Evolutionary conservation across 1,140 invertebrate genomes (phyloP).

Genomic region (Drosophila gunungcola): DNA sequence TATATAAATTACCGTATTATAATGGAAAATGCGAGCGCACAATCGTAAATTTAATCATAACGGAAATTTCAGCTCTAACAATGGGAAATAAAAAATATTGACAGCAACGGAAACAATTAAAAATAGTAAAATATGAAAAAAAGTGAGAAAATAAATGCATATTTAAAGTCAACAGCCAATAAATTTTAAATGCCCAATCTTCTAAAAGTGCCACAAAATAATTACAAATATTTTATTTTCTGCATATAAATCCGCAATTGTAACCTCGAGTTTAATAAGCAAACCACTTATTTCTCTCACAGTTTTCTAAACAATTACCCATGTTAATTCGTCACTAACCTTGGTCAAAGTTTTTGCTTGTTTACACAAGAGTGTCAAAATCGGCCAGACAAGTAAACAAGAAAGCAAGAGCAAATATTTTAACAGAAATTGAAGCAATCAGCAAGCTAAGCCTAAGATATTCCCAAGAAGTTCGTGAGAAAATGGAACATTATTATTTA

Average conservation of each 20-base stretch:
- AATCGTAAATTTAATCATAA: no score
- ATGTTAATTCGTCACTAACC: slow-evolving; percentile 34
- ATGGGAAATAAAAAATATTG: neutral
- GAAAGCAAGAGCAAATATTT: slow-evolving; percentile 27
- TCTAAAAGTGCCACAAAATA: slow-evolving; percentile 1
- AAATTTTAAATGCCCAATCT: neutral
- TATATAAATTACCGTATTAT: neutral
- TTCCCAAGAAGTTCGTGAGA: slow-evolving; percentile 27
- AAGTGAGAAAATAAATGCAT: neutral
- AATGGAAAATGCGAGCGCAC: neutral
- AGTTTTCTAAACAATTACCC: slow-evolving; percentile 23
- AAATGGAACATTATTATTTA: slow-evolving; percentile 18
- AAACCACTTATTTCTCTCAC: slow-evolving; percentile 28
- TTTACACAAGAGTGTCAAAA: slow-evolving; percentile 31
- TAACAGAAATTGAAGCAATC: slow-evolving; percentile 33
- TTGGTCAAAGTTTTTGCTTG: slow-evolving; percentile 30
- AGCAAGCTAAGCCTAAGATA: slow-evolving; percentile 8
- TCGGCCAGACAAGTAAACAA: slow-evolving; percentile 23
- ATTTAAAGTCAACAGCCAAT: neutral
- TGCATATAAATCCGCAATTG: slow-evolving; percentile 15
- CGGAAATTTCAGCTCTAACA: neutral
- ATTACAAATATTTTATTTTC: slow-evolving; percentile 17
- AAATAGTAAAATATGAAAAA: neutral
- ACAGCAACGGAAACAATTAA: slow-evolving; percentile 9
- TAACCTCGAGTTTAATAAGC: neutral